Evolutionary conservation across 2,113 vertebrate genomes (phyloP).

Genomic region (Corvus cornix): DNA sequence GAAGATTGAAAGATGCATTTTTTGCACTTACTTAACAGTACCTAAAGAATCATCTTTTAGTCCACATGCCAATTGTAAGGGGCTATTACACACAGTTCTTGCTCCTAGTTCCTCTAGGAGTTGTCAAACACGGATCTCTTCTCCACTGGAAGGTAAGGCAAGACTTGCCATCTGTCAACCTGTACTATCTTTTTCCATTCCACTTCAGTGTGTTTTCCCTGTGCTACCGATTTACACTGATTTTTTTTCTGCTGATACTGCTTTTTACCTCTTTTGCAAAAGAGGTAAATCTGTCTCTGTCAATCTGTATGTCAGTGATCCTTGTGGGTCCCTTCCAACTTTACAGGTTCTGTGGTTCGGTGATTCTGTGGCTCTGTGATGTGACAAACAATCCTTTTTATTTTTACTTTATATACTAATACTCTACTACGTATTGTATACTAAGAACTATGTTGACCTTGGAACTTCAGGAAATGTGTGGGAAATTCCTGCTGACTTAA

Average conservation of each 20-base stretch:
- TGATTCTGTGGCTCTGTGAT: not conserved
- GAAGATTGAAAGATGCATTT: not conserved
- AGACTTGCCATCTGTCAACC: not conserved
- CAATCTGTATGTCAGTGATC: not conserved
- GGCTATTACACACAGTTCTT: not conserved
- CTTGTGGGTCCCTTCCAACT: not conserved
- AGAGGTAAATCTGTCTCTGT: not conserved
- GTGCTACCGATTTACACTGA: not conserved
- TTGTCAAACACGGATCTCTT: not conserved
- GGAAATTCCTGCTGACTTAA: not conserved
- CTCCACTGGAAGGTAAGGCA: not conserved
- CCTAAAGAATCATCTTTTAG: accelerated
- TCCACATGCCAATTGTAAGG: not conserved
- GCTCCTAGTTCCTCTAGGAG: not conserved
- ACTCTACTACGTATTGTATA: not conserved
- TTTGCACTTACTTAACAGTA: not conserved
- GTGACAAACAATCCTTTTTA: not conserved
- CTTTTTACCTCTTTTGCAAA: not conserved
- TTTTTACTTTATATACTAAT: not conserved
- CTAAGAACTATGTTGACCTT: not conserved
- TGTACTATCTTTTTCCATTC: not conserved
- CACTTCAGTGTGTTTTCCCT: not conserved
- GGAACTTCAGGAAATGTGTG: not conserved
- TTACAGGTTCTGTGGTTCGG: not conserved
- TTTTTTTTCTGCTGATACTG: not conserved